These are phyloP conservation scores for Gallirallus australis DNA, from an alignment of 2,797 vertebrate genomes.

Conservation along the genomic window DNA sequence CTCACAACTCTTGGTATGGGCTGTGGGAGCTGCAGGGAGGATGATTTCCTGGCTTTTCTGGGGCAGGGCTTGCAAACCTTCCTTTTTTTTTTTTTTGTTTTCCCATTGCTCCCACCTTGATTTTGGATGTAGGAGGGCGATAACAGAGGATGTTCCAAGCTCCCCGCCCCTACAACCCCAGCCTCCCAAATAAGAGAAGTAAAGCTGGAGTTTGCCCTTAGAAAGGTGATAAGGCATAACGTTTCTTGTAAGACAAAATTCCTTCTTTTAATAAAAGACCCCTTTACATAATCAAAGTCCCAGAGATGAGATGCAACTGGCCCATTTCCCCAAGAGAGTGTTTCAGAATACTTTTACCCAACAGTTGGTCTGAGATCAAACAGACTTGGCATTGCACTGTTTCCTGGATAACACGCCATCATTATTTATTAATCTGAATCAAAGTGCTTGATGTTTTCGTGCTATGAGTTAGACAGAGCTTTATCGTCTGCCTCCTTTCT, in stretches of 20 bases:
- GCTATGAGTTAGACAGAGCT: slow-evolving; percentile 47
- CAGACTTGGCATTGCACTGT: slow-evolving; percentile 43
- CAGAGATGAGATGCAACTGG: background rate
- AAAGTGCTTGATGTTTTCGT: slow-evolving; percentile 64
- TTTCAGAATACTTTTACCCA: slow-evolving; percentile 68
- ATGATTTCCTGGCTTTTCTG: background rate
- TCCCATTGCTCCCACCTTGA: background rate
- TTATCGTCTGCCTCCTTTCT: slow-evolving; percentile 34
- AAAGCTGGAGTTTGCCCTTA: background rate
- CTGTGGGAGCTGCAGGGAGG: background rate
- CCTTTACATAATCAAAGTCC: slow-evolving; percentile 31
- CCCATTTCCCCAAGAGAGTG: background rate
- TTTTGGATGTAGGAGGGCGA: background rate
- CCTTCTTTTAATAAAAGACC: slow-evolving; percentile 31
- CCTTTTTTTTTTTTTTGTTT: background rate
- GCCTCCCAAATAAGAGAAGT: background rate
- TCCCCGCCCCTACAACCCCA: background rate
- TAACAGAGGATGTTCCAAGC: background rate
- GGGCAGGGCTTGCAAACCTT: background rate
- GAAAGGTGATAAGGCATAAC: background rate
- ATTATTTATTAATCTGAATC: slow-evolving; percentile 70
- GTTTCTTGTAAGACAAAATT: background rate
- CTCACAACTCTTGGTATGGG: background rate
- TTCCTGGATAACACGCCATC: slow-evolving; percentile 67
- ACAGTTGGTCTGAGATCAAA: slow-evolving; percentile 68